phyloP scores from a whole-genome alignment of 2,888 invertebrate genomes.

The Amblyteles armatorius region DNA sequence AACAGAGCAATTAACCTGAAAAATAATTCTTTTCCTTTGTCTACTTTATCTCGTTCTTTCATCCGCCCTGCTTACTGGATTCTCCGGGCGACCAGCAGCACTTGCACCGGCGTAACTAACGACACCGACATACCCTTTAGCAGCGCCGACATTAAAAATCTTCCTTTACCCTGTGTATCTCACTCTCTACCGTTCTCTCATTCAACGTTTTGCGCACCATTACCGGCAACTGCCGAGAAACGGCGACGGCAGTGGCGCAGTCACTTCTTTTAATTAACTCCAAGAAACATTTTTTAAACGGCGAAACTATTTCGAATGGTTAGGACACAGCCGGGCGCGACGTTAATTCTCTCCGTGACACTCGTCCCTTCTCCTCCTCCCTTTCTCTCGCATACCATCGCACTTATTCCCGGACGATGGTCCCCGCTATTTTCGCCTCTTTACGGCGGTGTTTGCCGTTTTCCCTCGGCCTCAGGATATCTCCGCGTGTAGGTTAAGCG shows the following conservation, averaged over 20 bases:
- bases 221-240: conserved; percentile 42
- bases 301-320: conserved; percentile 74
- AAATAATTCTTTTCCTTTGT: conserved; percentile 77
- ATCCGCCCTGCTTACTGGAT: conserved; percentile 23
- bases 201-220: conserved; percentile 34
- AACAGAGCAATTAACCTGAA: conserved; percentile 78
- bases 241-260: conserved; percentile 49
- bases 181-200: conserved; percentile 26
- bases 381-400: conserved; percentile 68
- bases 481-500: conserved; percentile 28
- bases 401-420: conserved; percentile 70
- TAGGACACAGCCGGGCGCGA: conserved; percentile 15
- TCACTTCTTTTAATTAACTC: conserved; percentile 79
- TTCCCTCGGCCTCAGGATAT: conserved; percentile 60
- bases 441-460: conserved; percentile 57
- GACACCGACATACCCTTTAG: conserved; percentile 34
- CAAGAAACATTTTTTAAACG: conserved; percentile 79
- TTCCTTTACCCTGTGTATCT: conserved; percentile 20
- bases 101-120: neutral
- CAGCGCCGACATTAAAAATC: conserved; percentile 38
- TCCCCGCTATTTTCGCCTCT: conserved; percentile 58
- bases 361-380: neutral
- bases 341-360: conserved; percentile 4
- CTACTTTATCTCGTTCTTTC: conserved; percentile 35
- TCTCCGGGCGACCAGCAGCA: conserved; percentile 22